Evolutionary conservation across 2,113 vertebrate genomes (phyloP).

Genomic region (Riparia riparia): DNA sequence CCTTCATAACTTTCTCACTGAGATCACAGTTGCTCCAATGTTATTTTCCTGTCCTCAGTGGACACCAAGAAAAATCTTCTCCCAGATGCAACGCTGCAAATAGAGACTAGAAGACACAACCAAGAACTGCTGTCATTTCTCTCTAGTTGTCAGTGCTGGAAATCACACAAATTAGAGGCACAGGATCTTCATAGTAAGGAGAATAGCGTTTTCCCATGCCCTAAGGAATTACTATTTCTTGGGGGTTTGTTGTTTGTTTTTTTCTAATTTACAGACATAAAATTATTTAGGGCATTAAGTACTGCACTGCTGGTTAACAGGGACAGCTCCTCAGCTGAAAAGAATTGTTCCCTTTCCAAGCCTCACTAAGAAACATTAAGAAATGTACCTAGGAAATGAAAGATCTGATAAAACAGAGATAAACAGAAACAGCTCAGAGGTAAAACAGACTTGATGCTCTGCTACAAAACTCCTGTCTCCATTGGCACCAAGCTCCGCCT

Average conservation of each 20-base stretch:
- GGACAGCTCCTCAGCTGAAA: neutral
- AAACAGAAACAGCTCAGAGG: too few species aligned
- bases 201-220: rapidly evolving
- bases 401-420: neutral
- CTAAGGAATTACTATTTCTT: neutral
- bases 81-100: neutral
- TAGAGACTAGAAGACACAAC: neutral
- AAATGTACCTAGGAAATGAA: neutral
- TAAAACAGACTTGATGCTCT: neutral
- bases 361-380: neutral
- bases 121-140: neutral
- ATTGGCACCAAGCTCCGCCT: neutral
- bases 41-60: neutral
- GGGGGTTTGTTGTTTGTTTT: too few species aligned
- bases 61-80: neutral
- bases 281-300: neutral
- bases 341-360: neutral
- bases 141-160: neutral
- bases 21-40: neutral
- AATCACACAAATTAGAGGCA: neutral
- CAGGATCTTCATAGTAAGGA: rapidly evolving
- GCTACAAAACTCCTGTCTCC: neutral
- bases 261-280: neutral
- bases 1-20: neutral
- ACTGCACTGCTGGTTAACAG: neutral